Conservation (phyloP, 2,888 invertebrate species). For the Tenthredo amoena region DNA sequence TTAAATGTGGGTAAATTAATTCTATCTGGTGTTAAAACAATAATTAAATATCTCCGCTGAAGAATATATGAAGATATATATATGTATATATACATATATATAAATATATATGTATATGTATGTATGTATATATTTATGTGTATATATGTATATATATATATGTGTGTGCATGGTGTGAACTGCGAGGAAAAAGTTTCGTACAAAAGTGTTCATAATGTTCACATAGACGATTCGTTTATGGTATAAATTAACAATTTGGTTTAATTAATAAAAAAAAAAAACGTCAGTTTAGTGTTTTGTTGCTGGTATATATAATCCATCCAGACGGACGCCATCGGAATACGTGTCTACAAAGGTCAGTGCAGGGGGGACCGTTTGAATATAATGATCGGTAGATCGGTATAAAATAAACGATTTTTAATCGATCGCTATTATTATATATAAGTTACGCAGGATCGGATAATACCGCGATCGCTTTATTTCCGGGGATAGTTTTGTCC, state of each 20-base stretch:
- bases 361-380: constrained; percentile 1
- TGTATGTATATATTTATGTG: neutral
- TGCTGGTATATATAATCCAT: constrained; percentile 31
- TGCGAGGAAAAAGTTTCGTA: neutral
- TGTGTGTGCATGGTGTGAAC: neutral
- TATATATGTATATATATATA: neutral
- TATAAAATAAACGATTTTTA: neutral
- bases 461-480: no score
- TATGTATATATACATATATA: neutral
- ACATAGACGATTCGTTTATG: constrained; percentile 30
- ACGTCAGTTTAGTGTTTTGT: constrained; percentile 48
- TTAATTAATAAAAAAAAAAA: neutral
- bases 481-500: no score
- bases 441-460: no score
- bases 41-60: neutral
- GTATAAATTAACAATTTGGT: neutral
- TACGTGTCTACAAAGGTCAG: constrained; percentile 48
- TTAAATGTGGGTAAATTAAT: neutral
- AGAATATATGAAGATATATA: neutral
- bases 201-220: constrained; percentile 13
- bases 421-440: no score
- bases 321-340: constrained; percentile 42
- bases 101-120: neutral
- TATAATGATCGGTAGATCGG: neutral
- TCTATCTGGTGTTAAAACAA: neutral